A percentile compares a stretch with the other conserved stretches of the same genome.
Conservation (phyloP, 2,888 invertebrate genomes). For the Epinotia bilunana region DNA sequence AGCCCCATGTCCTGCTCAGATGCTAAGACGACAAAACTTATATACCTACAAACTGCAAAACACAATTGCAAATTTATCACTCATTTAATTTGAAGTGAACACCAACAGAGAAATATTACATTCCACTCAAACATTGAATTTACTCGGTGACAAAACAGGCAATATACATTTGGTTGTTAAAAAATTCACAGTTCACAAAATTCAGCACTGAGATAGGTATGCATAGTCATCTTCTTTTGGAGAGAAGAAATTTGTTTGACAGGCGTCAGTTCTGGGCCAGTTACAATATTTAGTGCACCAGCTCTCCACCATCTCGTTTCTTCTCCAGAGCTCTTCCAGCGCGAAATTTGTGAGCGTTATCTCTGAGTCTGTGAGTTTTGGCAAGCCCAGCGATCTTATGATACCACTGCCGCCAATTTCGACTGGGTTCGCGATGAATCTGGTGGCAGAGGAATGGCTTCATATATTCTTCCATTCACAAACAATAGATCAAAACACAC, state of each 20-base stretch:
- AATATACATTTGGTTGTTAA: background rate
- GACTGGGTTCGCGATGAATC: slow-evolving; percentile 74
- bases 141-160: background rate
- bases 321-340: slow-evolving; percentile 62
- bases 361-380: slow-evolving; percentile 75
- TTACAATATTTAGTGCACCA: slow-evolving; percentile 68
- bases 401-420: slow-evolving; percentile 79
- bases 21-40: background rate
- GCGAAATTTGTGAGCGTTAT: slow-evolving; percentile 68
- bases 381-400: slow-evolving; percentile 75
- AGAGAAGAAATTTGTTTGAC: slow-evolving; percentile 61
- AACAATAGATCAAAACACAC: slow-evolving; percentile 28
- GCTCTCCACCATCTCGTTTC: slow-evolving; percentile 57
- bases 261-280: slow-evolving; percentile 59
- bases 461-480: slow-evolving; percentile 52
- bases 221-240: slow-evolving; percentile 66
- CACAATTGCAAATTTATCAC: background rate
- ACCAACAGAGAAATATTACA: background rate
- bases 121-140: background rate
- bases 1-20: too few relatives aligned
- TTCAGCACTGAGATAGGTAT: slow-evolving; percentile 59
- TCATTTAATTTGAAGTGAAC: background rate
- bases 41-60: background rate
- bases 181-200: background rate
- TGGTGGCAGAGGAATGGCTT: slow-evolving; percentile 63